Percentiles rank a stretch among this genome's conserved stretches.
phyloP scores from a whole-genome alignment of 2,888 invertebrate genomes.

The Andricus curvator region DNA sequence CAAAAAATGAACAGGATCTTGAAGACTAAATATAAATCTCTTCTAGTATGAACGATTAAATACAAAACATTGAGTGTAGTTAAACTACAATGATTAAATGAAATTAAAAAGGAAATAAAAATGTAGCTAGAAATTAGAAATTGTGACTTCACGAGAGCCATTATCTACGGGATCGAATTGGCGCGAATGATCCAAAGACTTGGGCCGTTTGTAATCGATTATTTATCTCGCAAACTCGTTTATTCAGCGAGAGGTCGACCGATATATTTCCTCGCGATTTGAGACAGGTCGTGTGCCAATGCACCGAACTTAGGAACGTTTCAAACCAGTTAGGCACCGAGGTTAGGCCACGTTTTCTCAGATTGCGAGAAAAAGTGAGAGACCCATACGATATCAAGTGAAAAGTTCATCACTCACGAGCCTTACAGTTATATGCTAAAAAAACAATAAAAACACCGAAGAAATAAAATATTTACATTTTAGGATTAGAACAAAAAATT shows the following conservation, averaged over 20 bases:
- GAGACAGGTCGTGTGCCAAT: constrained; percentile 31
- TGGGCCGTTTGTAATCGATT: constrained; percentile 6
- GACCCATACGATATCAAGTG: constrained; percentile 7
- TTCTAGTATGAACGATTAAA: no score
- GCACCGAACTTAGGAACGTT: constrained; percentile 42
- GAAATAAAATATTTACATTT: no score
- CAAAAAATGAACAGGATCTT: no score
- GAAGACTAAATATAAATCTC: no score
- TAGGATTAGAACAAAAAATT: not conserved
- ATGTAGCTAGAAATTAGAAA: not conserved
- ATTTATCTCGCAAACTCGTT: constrained; percentile 41
- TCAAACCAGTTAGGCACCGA: constrained; percentile 43
- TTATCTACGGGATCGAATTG: constrained; percentile 8
- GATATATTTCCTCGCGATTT: constrained; percentile 12
- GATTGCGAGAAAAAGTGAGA: constrained; percentile 18
- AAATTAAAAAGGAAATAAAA: not conserved
- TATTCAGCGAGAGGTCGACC: constrained; percentile 32
- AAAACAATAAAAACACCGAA: not conserved
- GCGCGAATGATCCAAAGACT: constrained; percentile 18
- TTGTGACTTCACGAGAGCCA: not conserved
- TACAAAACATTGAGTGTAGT: no score
- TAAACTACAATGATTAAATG: no score
- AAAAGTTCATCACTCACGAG: not conserved
- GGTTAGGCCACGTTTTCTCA: constrained; percentile 18
- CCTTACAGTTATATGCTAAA: not conserved